phyloP scores from a whole-genome alignment of 2,797 vertebrate genomes.

The Orestias chungarensis region DNA sequence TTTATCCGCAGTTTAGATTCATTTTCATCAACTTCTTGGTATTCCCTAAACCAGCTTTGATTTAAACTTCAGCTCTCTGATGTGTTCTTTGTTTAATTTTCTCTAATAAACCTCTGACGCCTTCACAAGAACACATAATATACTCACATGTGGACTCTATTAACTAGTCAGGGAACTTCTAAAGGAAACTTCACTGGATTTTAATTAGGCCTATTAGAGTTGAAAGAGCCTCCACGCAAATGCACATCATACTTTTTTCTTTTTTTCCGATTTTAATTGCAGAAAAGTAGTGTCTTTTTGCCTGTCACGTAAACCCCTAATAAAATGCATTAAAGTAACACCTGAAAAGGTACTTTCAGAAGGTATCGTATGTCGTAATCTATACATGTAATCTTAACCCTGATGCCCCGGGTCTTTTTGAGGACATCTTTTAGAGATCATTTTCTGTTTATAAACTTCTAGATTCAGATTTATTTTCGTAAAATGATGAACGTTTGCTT shows the following conservation, averaged over 20 bases:
- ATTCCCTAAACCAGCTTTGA: not conserved
- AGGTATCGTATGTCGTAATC: slow-evolving; percentile 51
- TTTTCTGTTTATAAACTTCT: too few relatives aligned
- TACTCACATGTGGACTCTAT: not conserved
- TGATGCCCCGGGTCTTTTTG: slow-evolving; percentile 52
- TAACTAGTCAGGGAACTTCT: not conserved
- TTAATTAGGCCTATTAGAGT: not conserved
- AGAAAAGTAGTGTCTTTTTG: not conserved
- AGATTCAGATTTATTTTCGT: too few relatives aligned
- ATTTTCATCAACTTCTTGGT: not conserved
- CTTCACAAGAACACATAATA: not conserved
- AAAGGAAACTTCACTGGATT: not conserved
- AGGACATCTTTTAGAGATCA: slow-evolving; percentile 48
- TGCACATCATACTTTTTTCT: not conserved
- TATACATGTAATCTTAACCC: slow-evolving; percentile 68
- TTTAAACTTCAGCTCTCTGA: slow-evolving; percentile 1
- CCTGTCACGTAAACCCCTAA: not conserved
- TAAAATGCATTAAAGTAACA: not conserved
- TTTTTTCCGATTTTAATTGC: not conserved
- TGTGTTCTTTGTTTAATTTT: slow-evolving; percentile 1
- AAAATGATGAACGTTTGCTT: not conserved
- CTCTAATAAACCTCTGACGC: not conserved
- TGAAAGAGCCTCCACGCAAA: not conserved
- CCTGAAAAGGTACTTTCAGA: not conserved
- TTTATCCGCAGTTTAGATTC: not conserved